Evolutionary conservation across 2,797 vertebrate genomes (phyloP), one percentile per base, ranked within the genome.

Genomic region (Danio aesculapii): DNA sequence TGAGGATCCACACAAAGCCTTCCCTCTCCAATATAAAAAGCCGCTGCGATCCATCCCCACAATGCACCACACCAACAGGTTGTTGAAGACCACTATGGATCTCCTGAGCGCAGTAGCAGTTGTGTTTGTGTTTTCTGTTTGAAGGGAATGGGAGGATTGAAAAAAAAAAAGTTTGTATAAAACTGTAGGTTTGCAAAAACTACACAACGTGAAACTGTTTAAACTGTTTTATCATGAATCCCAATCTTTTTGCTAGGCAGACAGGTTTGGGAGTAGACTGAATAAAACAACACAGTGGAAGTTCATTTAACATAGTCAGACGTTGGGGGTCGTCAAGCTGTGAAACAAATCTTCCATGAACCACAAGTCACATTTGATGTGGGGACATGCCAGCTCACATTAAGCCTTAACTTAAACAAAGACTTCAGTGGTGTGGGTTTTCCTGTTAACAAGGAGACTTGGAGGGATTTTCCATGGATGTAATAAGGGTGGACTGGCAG

Each of bases 21-120:
- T 99, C 98, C 84, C 96, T 98, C 91, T 99, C 98, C 84, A 99
- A 93, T 85, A 99, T 94, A 88, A 99, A 99, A 88, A 99, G 96
- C 21, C 98, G 96, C 81, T 97, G 97, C 8, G 98, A 99, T 88
- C 96, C 96, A 75, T 99, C 98, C 62, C 96, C 97, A 77, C 96
- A 96, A 63, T 98, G 95, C 63, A 97, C 92, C 78, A 96, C 95
- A n/a, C 95, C 94, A 68, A 97, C 93, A 7, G 98, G 97, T 93
- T 97, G 97, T 82, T 95, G 93, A 58, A 99, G 92, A 84, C 97
- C 97, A 83, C 95, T 96, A 88, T 97, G 93, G 88, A 98, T 93
- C 91, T 99, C 97, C 89, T 98, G 96, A 85, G 95, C 92, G 86
- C 98, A 99, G 94, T 97, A 98, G 94, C 98, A 99, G 93, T 95